Conservation (phyloP, 2,113 vertebrate genomes). For the Plecturocebus donacophilus region DNA sequence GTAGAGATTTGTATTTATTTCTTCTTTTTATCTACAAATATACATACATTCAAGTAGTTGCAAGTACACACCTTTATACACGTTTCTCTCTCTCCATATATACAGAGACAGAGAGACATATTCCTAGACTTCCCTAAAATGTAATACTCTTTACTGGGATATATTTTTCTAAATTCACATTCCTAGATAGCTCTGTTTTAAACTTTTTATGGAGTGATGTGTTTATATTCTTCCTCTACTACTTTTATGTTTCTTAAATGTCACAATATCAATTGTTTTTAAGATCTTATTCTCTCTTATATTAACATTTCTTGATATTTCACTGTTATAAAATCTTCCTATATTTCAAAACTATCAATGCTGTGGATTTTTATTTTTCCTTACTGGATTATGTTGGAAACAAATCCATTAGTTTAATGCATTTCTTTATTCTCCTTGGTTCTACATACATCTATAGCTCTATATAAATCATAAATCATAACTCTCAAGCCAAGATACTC, state of each 20-base stretch:
- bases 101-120: background rate
- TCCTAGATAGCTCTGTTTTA: background rate
- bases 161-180: background rate
- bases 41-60: background rate
- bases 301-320: slow-evolving; percentile 13
- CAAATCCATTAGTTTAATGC: background rate
- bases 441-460: background rate
- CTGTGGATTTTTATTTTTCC: background rate
- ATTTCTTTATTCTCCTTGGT: background rate
- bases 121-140: background rate
- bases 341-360: background rate
- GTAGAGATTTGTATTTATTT: background rate
- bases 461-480: slow-evolving; percentile 15
- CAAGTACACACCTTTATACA: background rate
- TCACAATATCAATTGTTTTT: slow-evolving; percentile 29
- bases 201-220: background rate
- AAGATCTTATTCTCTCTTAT: background rate
- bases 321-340: background rate
- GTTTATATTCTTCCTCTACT: background rate
- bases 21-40: background rate
- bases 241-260: background rate
- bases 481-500: background rate
- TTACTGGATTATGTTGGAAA: background rate
- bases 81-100: background rate
- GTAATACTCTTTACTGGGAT: background rate